Percentiles rank a stretch among this genome's conserved stretches.
Evolutionary conservation across 2,113 vertebrate species (phyloP).

Genomic region (Reinhardtius hippoglossoides): DNA sequence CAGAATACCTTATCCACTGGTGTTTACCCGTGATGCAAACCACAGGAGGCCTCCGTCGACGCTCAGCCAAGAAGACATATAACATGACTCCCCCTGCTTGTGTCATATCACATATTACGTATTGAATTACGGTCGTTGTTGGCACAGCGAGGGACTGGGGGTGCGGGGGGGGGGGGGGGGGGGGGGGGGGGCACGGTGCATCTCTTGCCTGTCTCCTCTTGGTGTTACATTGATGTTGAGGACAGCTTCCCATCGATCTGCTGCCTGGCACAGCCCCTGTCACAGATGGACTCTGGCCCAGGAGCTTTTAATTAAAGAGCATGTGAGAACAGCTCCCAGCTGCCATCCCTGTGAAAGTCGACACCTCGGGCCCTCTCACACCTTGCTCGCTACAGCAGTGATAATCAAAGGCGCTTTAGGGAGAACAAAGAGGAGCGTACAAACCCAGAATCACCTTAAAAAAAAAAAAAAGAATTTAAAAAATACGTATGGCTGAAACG

Average conservation of each 20-base stretch:
- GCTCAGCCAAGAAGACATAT: conserved; percentile 57
- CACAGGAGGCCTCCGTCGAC: conserved; percentile 59
- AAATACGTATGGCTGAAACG: conserved; percentile 59
- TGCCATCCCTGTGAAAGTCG: conserved; percentile 78
- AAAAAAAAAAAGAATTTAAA: background rate
- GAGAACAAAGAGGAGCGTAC: conserved; percentile 71
- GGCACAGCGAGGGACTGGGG: conserved; percentile 38
- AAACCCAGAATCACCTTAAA: conserved; percentile 67
- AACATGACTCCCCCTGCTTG: conserved; percentile 37
- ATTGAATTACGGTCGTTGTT: conserved; percentile 73
- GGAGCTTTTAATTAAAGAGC: conserved; percentile 86
- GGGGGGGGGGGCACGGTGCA: conserved; percentile 47
- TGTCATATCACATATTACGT: conserved; percentile 72
- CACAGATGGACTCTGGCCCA: conserved; percentile 82
- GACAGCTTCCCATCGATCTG: conserved; percentile 80
- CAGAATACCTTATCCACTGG: conserved; percentile 41
- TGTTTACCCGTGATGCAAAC: conserved; percentile 57
- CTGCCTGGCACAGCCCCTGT: conserved; percentile 73
- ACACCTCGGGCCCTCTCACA: conserved; percentile 78
- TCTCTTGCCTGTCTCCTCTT: conserved; percentile 70
- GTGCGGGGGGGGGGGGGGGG: conserved; percentile 36
- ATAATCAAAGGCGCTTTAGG: conserved; percentile 81
- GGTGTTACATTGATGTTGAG: conserved; percentile 68
- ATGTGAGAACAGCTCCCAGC: conserved; percentile 84
- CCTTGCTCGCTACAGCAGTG: conserved; percentile 68